Conservation (phyloP, 2,888 invertebrate genomes). For the Epinotia nisella region DNA sequence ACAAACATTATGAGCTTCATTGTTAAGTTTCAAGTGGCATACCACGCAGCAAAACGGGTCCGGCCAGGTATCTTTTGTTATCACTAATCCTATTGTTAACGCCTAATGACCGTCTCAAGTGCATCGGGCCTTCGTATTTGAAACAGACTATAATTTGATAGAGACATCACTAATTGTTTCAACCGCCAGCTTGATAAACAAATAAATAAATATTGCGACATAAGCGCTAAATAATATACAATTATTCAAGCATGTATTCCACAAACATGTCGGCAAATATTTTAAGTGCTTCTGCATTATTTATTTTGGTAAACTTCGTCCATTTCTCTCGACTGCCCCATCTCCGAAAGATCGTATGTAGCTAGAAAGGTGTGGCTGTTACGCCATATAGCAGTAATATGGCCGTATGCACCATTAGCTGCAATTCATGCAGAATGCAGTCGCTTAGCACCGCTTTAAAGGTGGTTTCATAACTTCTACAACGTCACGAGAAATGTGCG, state of each 20-base stretch:
- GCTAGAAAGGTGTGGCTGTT: not conserved
- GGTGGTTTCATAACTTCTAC: slow-evolving; percentile 2
- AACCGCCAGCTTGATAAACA: no score
- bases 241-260: slow-evolving; percentile 4
- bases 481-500: not conserved
- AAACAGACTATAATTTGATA: no score
- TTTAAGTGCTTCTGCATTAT: slow-evolving; percentile 12
- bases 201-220: no score
- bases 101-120: no score
- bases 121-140: no score
- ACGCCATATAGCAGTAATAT: not conserved
- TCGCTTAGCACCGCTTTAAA: slow-evolving; percentile 1
- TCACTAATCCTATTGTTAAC: no score
- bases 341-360: not conserved
- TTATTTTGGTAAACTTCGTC: slow-evolving; percentile 13
- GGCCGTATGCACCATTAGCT: slow-evolving; percentile 10
- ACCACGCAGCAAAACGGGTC: no score
- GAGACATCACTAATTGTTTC: no score
- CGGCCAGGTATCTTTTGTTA: no score
- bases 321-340: not conserved
- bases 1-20: no score
- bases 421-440: slow-evolving; percentile 9
- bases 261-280: slow-evolving; percentile 7
- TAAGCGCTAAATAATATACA: not conserved
- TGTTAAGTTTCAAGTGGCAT: no score